phyloP scores from a whole-genome alignment of 1,140 invertebrate genomes.

The Nebria ingens region DNA sequence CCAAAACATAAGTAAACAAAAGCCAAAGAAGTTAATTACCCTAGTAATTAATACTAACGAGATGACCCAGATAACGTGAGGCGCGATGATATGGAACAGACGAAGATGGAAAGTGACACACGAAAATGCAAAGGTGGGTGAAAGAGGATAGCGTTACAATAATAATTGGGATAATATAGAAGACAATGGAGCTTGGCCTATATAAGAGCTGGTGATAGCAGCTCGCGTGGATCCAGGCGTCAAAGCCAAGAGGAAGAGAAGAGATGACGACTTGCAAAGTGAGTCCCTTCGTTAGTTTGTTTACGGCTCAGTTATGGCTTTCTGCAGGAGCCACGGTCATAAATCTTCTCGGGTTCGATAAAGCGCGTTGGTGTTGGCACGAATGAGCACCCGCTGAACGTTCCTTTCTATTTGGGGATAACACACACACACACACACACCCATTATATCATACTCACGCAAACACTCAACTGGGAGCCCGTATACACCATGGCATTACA shows the following conservation, averaged over 20 bases:
- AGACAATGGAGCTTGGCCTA: background rate
- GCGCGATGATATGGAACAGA: background rate
- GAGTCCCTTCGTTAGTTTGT: constrained; percentile 4
- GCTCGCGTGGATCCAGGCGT: too few species aligned
- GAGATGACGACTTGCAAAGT: background rate
- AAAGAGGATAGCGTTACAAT: background rate
- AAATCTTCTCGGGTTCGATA: constrained; percentile 4
- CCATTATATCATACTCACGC: too few species aligned
- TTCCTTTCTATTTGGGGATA: background rate
- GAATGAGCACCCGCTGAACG: background rate
- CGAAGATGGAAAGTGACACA: background rate
- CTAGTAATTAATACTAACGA: constrained; percentile 9
- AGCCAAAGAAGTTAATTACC: constrained; percentile 8
- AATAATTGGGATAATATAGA: constrained; percentile 1
- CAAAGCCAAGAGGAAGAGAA: too few species aligned
- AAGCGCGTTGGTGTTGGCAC: constrained; percentile 2
- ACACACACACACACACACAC: constrained; percentile 2
- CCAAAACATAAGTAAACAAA: constrained; percentile 5
- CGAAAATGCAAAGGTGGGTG: too few species aligned
- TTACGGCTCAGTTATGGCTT: constrained; percentile 9
- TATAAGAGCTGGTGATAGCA: background rate
- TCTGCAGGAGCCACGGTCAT: background rate
- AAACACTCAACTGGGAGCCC: too few species aligned
- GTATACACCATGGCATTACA: too few species aligned
- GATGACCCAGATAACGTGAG: background rate